A percentile compares a stretch with the other conserved stretches of the same genome.
phyloP scores from a whole-genome alignment of 2,888 invertebrate species.

The Cantharis flavilabris region DNA sequence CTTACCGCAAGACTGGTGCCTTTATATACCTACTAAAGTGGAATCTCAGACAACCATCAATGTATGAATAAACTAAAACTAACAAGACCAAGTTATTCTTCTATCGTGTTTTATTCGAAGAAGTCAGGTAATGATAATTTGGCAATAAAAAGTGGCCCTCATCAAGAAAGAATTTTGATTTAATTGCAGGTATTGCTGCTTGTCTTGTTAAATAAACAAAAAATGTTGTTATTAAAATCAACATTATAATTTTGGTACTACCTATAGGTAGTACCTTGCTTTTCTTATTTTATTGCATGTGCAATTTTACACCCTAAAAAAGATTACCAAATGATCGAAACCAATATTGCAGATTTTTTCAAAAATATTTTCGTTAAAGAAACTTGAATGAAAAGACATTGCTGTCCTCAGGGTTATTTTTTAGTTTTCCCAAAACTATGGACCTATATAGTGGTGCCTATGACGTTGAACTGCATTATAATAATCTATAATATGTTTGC shows the following conservation, averaged over 20 bases:
- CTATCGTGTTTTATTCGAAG: slow-evolving; percentile 4
- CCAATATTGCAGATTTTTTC: too few species aligned
- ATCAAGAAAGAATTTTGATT: neutral
- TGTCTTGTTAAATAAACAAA: neutral
- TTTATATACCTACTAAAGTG: slow-evolving; percentile 6
- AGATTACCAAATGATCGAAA: too few species aligned
- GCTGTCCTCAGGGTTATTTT: too few species aligned
- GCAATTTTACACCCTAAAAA: neutral
- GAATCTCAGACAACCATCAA: slow-evolving; percentile 4
- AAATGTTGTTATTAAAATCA: neutral
- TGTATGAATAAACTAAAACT: slow-evolving; percentile 4
- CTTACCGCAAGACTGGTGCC: slow-evolving; percentile 5
- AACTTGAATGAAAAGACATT: too few species aligned
- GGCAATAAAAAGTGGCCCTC: neutral
- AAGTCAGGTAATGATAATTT: slow-evolving; percentile 6
- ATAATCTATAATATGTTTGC: too few species aligned
- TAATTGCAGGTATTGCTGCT: neutral
- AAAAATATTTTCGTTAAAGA: too few species aligned
- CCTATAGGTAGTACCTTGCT: neutral
- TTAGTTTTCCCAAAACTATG: too few species aligned
- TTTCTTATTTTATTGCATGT: neutral
- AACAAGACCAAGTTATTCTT: slow-evolving; percentile 8
- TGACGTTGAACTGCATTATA: too few species aligned
- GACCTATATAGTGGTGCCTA: too few species aligned
- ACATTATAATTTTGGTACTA: neutral